phyloP scores from a whole-genome alignment of 2,113 vertebrate genomes.

The Etheostoma cragini region DNA sequence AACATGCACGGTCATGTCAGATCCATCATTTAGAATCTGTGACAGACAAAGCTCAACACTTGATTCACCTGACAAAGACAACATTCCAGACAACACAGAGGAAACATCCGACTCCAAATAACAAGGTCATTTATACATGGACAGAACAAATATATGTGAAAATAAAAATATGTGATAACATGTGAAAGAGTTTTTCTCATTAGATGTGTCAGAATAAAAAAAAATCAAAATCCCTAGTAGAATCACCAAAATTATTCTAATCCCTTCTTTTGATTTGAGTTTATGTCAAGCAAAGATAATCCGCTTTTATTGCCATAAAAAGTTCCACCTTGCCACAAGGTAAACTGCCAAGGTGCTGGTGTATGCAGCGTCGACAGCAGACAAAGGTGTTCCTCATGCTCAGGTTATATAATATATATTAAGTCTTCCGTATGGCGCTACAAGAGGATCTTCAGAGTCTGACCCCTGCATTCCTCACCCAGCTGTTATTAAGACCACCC shows the following conservation, averaged over 20 bases:
- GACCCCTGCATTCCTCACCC: slow-evolving; percentile 79
- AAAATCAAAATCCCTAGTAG: neutral
- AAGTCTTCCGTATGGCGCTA: slow-evolving; percentile 20
- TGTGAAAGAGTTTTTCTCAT: slow-evolving; percentile 18
- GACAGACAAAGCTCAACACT: slow-evolving; percentile 36
- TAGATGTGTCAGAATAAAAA: slow-evolving; percentile 8
- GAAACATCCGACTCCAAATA: slow-evolving; percentile 26
- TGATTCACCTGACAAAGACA: slow-evolving; percentile 30
- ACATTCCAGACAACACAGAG: slow-evolving; percentile 35
- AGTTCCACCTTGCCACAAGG: slow-evolving; percentile 11
- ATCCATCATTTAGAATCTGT: slow-evolving; percentile 36
- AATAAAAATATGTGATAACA: slow-evolving; percentile 7
- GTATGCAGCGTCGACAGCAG: neutral
- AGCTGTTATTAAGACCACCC: slow-evolving; percentile 59
- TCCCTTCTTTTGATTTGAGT: neutral
- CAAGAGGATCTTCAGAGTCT: slow-evolving; percentile 43
- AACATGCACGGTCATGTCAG: slow-evolving; percentile 46
- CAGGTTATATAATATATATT: slow-evolving; percentile 38
- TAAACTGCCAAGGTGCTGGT: slow-evolving; percentile 7
- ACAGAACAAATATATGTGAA: neutral
- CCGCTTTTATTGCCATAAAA: neutral
- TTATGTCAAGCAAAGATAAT: neutral
- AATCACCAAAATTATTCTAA: neutral
- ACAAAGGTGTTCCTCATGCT: slow-evolving; percentile 25
- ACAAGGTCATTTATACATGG: neutral